Evolutionary conservation across 2,797 vertebrate genomes (phyloP), one percentile per base, ranked within the genome.

Genomic region (Syngnathus rostellatus): DNA sequence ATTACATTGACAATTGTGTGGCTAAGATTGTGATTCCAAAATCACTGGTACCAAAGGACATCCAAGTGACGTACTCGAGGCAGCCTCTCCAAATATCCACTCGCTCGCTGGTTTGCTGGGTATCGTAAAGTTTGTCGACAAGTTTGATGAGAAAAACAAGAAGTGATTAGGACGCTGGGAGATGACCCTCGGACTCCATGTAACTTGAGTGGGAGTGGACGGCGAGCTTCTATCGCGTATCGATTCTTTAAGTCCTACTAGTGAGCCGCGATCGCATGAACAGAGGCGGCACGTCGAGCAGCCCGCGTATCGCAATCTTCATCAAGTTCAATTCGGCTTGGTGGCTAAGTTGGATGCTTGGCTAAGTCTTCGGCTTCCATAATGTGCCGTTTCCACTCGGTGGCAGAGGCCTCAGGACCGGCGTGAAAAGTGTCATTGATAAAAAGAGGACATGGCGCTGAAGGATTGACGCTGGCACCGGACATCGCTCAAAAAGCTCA

Each of bases 371-470:
- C 31, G 31, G 31, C 31, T 31, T 31, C 31, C 31, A 31, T 31
- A 31, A 31, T 31, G 31, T 31, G 3, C 31, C 31, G 31, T 31
- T 31, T 31, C 31, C 87, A 82, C 77, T 67, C 83, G 85, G 86
- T 85, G 86, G 74, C 82, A 88, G 81, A 77, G 82, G 83, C 81
- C 78, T 65, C 46, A 41, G 76, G 84, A 85, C 80, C 82, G 82
- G 84, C 86, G 83, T 85, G 82, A 88, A 86, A 88, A 86, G 84
- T 85, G 79, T 80, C 86, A 88, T 90, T 89, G 89, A 89, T 88
- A 87, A 89, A 87, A 89, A 87, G 85, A 80, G 84, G 83, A 90
- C 85, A 87, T 89, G 79, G 79, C 72, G 81, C 81, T 81, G 77
- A 80, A 84, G 82, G 86, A 88, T 86, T 87, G 86, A 89, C 88